Conservation (phyloP, 1,140 invertebrate species). For the Drosophila orena region DNA sequence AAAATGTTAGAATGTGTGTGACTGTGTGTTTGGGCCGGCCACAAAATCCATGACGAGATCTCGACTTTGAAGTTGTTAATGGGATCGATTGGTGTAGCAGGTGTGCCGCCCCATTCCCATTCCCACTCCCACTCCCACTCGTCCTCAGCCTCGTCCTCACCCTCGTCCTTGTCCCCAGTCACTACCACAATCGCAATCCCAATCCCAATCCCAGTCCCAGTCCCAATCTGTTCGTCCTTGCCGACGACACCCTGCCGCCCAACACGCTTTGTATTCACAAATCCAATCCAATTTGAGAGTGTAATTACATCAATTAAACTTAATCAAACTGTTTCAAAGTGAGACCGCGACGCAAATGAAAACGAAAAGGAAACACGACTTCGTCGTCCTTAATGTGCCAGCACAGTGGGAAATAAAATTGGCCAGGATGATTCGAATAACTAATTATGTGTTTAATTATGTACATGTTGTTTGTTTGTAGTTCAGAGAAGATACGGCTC, state of each 20-base stretch:
- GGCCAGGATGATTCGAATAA: not conserved
- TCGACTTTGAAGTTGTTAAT: conserved; percentile 72
- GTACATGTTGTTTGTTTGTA: no score
- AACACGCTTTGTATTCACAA: conserved; percentile 73
- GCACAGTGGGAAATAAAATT: conserved; percentile 1
- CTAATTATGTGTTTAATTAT: not conserved
- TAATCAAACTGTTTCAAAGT: conserved; percentile 81
- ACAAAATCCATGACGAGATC: conserved; percentile 60
- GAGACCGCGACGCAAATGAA: conserved; percentile 55
- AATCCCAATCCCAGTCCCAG: not conserved
- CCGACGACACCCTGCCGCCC: not conserved
- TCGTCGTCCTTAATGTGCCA: conserved; percentile 1
- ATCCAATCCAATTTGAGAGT: conserved; percentile 81
- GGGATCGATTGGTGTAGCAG: conserved; percentile 58
- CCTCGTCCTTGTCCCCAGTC: not conserved
- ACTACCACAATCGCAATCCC: no score
- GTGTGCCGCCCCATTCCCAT: not conserved
- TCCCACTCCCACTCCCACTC: no score
- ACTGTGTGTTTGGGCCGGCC: conserved; percentile 12
- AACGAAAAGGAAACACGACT: conserved; percentile 47
- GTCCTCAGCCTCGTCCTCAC: not conserved
- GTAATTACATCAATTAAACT: conserved; percentile 83
- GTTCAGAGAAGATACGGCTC: no score
- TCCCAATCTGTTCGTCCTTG: conserved; percentile 13
- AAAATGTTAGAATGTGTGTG: conserved; percentile 19